Evolutionary conservation across 2,113 vertebrate genomes (phyloP).

Genomic region (Vimba vimba): DNA sequence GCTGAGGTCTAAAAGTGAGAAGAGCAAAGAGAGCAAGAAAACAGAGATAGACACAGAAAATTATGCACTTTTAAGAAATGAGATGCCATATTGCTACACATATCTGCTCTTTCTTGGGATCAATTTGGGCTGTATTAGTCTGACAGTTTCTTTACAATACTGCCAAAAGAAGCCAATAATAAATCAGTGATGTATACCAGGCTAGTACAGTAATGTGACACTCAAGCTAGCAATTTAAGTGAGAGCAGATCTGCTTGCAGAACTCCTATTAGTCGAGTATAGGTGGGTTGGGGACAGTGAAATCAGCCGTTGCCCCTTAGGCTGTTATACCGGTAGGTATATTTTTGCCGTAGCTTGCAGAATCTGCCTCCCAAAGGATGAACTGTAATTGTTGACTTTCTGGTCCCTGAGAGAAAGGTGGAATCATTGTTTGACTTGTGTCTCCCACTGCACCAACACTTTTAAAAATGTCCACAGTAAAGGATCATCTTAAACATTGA

Average conservation of each 20-base stretch:
- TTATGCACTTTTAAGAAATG: constrained; percentile 2
- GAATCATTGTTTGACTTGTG: constrained; percentile 30
- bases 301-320: constrained; percentile 28
- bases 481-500: neutral
- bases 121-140: constrained; percentile 20
- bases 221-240: constrained; percentile 37
- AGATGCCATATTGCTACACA: neutral
- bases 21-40: constrained; percentile 6
- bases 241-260: constrained; percentile 42
- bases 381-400: constrained; percentile 38
- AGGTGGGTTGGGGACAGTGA: constrained; percentile 27
- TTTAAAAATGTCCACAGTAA: neutral
- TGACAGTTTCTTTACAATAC: constrained; percentile 40
- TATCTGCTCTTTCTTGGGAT: constrained; percentile 32
- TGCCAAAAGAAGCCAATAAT: constrained; percentile 32
- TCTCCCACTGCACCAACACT: neutral
- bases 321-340: neutral
- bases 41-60: neutral
- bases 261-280: constrained; percentile 33
- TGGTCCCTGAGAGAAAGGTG: neutral
- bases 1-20: neutral
- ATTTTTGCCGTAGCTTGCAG: constrained; percentile 39
- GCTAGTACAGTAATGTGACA: constrained; percentile 37
- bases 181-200: constrained; percentile 34
- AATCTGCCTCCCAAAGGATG: constrained; percentile 13